Evolutionary conservation across 2,888 invertebrate genomes (phyloP).

Genomic region (Patella ulyssiponensis): DNA sequence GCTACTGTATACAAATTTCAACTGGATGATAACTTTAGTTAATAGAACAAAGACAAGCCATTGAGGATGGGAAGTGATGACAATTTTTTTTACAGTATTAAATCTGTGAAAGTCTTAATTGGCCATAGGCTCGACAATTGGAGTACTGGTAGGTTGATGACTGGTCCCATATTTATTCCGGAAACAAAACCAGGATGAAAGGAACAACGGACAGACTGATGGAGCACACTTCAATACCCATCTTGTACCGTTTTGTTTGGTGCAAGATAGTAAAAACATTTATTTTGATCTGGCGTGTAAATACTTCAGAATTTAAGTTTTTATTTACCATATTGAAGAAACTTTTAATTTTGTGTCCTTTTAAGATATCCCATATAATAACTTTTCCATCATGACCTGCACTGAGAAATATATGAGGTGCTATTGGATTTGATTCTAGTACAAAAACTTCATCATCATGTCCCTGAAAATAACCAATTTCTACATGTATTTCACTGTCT

Average conservation of each 20-base stretch:
- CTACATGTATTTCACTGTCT: too few relatives aligned
- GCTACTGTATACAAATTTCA: too few relatives aligned
- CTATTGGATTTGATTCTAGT: slow-evolving; percentile 90
- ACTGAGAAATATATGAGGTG: slow-evolving; percentile 82
- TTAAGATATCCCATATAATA: slow-evolving; percentile 74
- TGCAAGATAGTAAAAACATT: background rate
- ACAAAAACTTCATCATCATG: slow-evolving; percentile 96
- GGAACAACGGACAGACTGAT: background rate
- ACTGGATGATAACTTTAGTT: too few relatives aligned
- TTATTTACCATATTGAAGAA: slow-evolving; percentile 68
- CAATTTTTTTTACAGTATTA: too few relatives aligned
- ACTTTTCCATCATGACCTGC: slow-evolving; percentile 96
- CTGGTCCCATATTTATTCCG: too few relatives aligned
- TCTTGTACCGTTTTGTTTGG: background rate
- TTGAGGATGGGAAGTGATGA: too few relatives aligned
- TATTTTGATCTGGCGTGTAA: background rate
- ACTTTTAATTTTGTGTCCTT: slow-evolving; percentile 70
- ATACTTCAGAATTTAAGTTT: background rate
- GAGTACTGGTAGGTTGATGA: too few relatives aligned
- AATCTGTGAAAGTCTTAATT: too few relatives aligned
- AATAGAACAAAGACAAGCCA: too few relatives aligned
- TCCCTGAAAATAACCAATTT: slow-evolving; percentile 73
- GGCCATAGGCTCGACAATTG: too few relatives aligned
- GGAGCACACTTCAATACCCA: background rate
- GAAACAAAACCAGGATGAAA: too few relatives aligned